Percentiles rank a stretch among this genome's conserved stretches.
These are phyloP conservation scores for Sturnus vulgaris DNA, from an alignment of 2,113 vertebrate species.

Conservation along the genomic window DNA sequence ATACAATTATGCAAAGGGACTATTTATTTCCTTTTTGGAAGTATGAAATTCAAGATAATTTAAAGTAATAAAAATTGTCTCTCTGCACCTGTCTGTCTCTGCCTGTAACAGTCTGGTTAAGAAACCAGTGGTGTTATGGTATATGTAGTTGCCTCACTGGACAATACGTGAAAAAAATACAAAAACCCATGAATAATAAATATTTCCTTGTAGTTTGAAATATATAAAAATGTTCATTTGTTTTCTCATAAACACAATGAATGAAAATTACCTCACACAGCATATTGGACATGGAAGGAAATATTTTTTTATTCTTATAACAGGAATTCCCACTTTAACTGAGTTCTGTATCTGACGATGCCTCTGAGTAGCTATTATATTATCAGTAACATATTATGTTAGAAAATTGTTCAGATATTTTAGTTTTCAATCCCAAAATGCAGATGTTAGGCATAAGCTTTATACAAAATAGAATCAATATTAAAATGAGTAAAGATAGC, in stretches of 20 bases:
- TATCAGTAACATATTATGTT: neutral
- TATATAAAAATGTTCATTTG: neutral
- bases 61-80: neutral
- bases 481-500: neutral
- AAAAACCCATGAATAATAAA: neutral
- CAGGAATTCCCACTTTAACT: neutral
- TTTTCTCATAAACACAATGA: neutral
- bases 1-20: neutral
- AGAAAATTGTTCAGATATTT: conserved; percentile 13
- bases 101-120: neutral
- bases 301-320: neutral
- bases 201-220: neutral
- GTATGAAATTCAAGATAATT: conserved; percentile 7
- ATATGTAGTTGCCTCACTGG: neutral
- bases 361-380: neutral
- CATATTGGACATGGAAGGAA: neutral
- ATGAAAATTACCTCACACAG: neutral
- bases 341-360: neutral
- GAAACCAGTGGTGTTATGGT: neutral
- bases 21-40: conserved; percentile 10
- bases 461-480: neutral
- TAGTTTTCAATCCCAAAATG: neutral
- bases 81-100: neutral
- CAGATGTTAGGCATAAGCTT: neutral
- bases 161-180: neutral